Base-by-base conservation (phyloP, 2,888 invertebrate species). In the Carcina quercana region DNA sequence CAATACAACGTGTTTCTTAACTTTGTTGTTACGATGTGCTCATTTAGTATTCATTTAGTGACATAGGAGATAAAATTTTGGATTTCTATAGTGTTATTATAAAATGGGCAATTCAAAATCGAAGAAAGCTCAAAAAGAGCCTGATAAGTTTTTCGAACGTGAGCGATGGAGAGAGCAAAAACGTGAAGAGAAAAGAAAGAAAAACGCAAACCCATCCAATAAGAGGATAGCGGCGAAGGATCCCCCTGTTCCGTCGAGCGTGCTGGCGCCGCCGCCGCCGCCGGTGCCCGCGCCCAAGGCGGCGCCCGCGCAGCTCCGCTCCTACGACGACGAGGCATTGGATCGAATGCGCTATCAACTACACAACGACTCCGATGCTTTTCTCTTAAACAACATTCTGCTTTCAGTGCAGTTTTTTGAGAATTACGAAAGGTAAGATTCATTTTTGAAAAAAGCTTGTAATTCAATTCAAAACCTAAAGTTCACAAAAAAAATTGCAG, bases 331-430 rank as follows among this genome's bases (percentile, higher is more conserved):
- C 31, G 82, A 83, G 38, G 79, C 87, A 29, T 66, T 89, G 34
- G 62, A 79, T 26, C 74, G 76, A 25, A 75, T 93, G 82, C 74
- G 86, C 44, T 76, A 85, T 48, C 86, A 89, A 53, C 79, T 91
- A 10, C 70, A 82, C 25, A 79, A 82, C 4, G 87, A 90, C 45
- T 85, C 90, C 4, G 88, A 91, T 51, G 82, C 86, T 3, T 94
- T 94, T 62, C 72, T 94, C 6, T 67, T 94, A 7, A 93, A 94
- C 59, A 92, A 94, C 60, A 86, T 93, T 34, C 79, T 93, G 32
- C 84, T 93, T 61, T 88, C 89, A 8, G 83, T 92, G 13, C 92
- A 93, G 69, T 93, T 94, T 72, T 93, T 92, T 53, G 88, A 89
- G 43, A 91, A 94, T 63, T 93, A 87, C 56, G 90, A 93, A 61